A percentile compares a stretch with the other conserved stretches of the same genome.
phyloP scores from a whole-genome alignment of 2,888 invertebrate genomes.

The Pharmacophagus antenor region DNA sequence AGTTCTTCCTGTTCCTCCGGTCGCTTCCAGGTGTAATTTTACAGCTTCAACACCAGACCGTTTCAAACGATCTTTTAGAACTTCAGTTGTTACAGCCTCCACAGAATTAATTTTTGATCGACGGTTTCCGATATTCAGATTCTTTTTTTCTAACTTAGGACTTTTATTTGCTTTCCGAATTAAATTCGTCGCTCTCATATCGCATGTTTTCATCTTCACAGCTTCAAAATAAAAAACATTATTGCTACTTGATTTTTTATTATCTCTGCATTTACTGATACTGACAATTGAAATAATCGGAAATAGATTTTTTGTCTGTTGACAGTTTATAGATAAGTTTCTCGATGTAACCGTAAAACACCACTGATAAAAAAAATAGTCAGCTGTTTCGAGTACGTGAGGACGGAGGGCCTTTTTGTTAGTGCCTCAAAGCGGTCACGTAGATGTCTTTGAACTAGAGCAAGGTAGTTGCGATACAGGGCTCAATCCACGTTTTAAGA shows the following conservation, averaged over 20 bases:
- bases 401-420: conserved; percentile 60
- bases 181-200: conserved; percentile 45
- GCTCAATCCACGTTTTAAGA: conserved; percentile 41
- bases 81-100: conserved; percentile 22
- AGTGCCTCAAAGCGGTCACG: conserved; percentile 63
- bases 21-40: conserved; percentile 63
- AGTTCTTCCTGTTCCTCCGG: conserved; percentile 69
- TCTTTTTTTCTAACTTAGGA: conserved; percentile 36
- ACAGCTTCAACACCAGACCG: conserved; percentile 73
- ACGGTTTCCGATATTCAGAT: conserved; percentile 33
- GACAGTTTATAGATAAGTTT: conserved; percentile 62
- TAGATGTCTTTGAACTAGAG: conserved; percentile 60
- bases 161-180: conserved; percentile 43
- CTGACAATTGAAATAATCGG: conserved; percentile 45
- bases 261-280: conserved; percentile 38
- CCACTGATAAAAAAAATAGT: conserved; percentile 63
- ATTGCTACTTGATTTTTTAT: conserved; percentile 32
- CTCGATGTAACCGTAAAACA: conserved; percentile 59
- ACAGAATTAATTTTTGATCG: conserved; percentile 38
- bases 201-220: conserved; percentile 66
- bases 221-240: conserved; percentile 34
- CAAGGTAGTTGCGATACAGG: conserved; percentile 35
- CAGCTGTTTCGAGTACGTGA: conserved; percentile 59
- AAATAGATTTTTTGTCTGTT: conserved; percentile 44
- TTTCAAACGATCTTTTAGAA: conserved; percentile 49